Evolutionary conservation across 1,140 invertebrate genomes (phyloP), one percentile per base, ranked within the genome.

Genomic region (Drosophila eugracilis): DNA sequence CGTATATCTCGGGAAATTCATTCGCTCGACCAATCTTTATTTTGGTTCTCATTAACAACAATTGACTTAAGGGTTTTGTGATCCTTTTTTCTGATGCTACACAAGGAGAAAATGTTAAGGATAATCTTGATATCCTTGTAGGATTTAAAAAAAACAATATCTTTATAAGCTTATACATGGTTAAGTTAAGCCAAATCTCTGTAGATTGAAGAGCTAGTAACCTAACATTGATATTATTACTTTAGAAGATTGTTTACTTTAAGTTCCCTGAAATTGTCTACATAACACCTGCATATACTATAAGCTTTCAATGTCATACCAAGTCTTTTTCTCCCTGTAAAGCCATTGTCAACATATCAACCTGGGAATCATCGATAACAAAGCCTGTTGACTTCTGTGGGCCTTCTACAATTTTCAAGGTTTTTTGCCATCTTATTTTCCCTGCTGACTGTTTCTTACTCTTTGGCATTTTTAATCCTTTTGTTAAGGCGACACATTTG

Each of bases 31-130:
- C 30, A 49, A 49, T 58, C 48, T 53, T 55, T 59, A 58, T 74
- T 55, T 69, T 42, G 44, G 54, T 28, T 77, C 77, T 71, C 74
- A 77, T 75, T 81, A 88, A 81, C 74, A 78, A 66, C 83, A 81
- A 75, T 79, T 79, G 80, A 76, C 49, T 77, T 53, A 69, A 83
- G 78, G 57, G 37, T 34, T 42, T 12, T 30, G 37, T 24, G 9
- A n/a, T 42, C 22, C 6, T 21, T 15, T 26, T 14, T 4, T 24
- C 42, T 1, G 42, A 45, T 45, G n/a, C 2, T 42, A 22, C 41
- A 22, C 41, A 5, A 3, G 6, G 41, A 3, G 41, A 42, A 42
- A 42, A n/a, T 1, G 19, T 12, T 21, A 1, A 22, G 5, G 12
- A 22, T 41, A n/a, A n/a, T n/a, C n/a, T n/a, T n/a, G n/a, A n/a